Evolutionary conservation across 2,888 invertebrate species (phyloP).

Genomic region (Ophion ventricosus): DNA sequence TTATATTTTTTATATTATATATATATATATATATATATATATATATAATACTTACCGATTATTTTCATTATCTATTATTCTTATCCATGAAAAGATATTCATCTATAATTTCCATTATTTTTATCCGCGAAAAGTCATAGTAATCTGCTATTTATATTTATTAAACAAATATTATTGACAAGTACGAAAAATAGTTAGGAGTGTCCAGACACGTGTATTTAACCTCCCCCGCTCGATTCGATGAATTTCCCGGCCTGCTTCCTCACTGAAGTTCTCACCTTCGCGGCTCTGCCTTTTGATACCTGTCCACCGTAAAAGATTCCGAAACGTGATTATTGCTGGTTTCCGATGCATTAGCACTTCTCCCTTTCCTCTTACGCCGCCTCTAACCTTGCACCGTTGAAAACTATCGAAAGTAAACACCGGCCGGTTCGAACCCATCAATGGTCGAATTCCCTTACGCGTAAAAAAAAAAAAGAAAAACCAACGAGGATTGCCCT

Average conservation of each 20-base stretch:
- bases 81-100: no score
- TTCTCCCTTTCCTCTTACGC: conserved; percentile 47
- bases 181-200: conserved; percentile 35
- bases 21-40: no score
- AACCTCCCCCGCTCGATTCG: conserved; percentile 62
- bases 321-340: conserved; percentile 46
- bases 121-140: no score
- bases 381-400: background rate
- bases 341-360: conserved; percentile 75
- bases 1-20: no score
- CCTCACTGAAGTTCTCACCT: conserved; percentile 76
- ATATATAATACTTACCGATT: no score
- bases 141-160: no score
- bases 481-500: background rate
- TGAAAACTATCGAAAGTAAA: conserved; percentile 75
- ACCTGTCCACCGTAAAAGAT: conserved; percentile 11
- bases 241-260: conserved; percentile 70
- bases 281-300: conserved; percentile 38
- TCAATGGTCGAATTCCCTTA: conserved; percentile 44
- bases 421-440: conserved; percentile 55
- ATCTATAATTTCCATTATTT: no score
- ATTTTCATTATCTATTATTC: no score
- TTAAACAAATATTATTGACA: background rate
- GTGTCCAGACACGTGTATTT: conserved; percentile 40
- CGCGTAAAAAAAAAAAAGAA: background rate